phyloP scores from a whole-genome alignment of 2,113 vertebrate genomes.

The Calyptomena viridis region DNA sequence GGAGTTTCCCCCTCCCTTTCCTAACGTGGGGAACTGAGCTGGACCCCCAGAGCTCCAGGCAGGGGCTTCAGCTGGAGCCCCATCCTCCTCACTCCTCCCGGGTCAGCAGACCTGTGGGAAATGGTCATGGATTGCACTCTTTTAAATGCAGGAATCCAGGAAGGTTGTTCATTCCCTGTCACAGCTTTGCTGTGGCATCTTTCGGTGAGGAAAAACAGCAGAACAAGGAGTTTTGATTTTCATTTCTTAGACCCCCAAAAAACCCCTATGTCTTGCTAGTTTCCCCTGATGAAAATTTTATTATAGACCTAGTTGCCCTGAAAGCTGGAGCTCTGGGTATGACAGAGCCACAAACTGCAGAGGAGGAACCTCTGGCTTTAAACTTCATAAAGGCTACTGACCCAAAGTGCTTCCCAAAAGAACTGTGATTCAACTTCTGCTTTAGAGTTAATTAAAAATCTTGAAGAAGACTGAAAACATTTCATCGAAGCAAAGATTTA shows the following conservation, averaged over 20 bases:
- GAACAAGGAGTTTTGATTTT: background rate
- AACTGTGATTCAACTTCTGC: background rate
- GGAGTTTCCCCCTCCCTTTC: accelerated
- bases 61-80: accelerated
- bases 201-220: background rate
- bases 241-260: background rate
- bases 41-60: accelerated
- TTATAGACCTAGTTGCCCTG: background rate
- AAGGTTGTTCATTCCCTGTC: background rate
- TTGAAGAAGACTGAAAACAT: background rate
- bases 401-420: background rate
- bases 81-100: accelerated
- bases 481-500: background rate
- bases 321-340: background rate
- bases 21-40: accelerated
- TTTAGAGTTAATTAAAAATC: background rate
- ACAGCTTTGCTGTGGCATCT: background rate
- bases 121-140: accelerated
- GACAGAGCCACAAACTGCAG: background rate
- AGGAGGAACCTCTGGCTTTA: background rate
- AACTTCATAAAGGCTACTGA: background rate
- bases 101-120: background rate
- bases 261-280: accelerated
- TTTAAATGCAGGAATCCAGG: background rate
- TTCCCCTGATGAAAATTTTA: background rate